These are phyloP conservation scores for Microplitis deprimator DNA, from an alignment of 2,888 invertebrate species.

Conservation along the genomic window DNA sequence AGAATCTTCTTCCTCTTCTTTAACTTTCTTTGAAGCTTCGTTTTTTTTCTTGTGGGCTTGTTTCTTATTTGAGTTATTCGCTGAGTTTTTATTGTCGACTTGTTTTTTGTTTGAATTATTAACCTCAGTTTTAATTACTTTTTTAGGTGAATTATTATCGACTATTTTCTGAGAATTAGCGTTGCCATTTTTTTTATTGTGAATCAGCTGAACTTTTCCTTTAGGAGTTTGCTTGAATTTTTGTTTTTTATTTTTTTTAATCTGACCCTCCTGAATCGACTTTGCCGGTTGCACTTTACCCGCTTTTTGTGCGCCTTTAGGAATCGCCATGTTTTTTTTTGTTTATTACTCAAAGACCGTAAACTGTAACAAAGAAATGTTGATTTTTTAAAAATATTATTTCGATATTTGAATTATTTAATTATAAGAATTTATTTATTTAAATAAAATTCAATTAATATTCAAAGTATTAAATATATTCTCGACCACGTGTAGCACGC, in stretches of 20 bases:
- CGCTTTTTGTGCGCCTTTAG: not conserved
- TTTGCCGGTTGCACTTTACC: slow-evolving; percentile 20
- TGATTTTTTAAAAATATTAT: no score
- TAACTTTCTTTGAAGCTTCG: slow-evolving; percentile 26
- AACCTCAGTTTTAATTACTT: not conserved
- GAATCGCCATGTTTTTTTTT: slow-evolving; percentile 20
- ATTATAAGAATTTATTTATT: no score
- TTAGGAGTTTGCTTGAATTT: slow-evolving; percentile 56
- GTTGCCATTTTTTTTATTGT: slow-evolving; percentile 44
- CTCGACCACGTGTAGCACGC: slow-evolving; percentile 22
- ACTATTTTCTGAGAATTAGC: slow-evolving; percentile 21
- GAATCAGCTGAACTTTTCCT: slow-evolving; percentile 55
- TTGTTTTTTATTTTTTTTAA: slow-evolving; percentile 53
- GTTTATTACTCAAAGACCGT: not conserved
- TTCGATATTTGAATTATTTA: no score
- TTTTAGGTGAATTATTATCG: slow-evolving; percentile 16
- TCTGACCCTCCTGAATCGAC: slow-evolving; percentile 34
- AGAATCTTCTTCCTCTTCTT: slow-evolving; percentile 42
- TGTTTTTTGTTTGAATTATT: slow-evolving; percentile 30
- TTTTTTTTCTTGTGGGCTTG: slow-evolving; percentile 40
- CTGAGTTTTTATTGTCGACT: not conserved
- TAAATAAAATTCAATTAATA: no score
- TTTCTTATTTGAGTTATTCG: slow-evolving; percentile 31
- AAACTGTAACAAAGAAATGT: not conserved
- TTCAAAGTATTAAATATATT: not conserved